Base-by-base conservation (phyloP, 2,113 vertebrate species). In the Vidua macroura region DNA sequence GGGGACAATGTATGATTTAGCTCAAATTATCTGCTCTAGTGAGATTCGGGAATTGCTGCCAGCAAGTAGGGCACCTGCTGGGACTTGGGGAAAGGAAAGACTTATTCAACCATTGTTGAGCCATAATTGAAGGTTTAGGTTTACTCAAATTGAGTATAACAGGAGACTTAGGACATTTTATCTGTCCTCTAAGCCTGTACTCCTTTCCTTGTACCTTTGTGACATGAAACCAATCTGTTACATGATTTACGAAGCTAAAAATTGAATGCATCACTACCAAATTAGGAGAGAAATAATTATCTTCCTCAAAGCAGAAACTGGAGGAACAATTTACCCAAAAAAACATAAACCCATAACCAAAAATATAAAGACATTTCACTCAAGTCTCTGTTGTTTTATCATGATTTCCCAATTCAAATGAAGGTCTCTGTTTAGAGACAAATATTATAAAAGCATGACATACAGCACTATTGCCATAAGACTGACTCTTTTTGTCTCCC, bases 51-150 rank as follows among this genome's bases (percentile, higher is more conserved):
- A 82, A 66, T 69, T 88, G 69, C 70, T 93, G 28, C 75, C 62
- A 84, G 83, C 52, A 78, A 75, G 66, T 9, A 62, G 53, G 80
- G 76, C 59, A 79, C 62, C 81, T 68, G 43, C 78, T 91, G 86
- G 66, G 89, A 73, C 59, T 52, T 56, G 27, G 5, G 58, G 52
- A 87, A 78, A 85, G 49, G 52, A 86, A 78, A 81, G 28, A 70
- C 49, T 87, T 66, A 83, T 37, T 83, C 49, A 72, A 10, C 86
- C 37, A 53, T 59, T 84, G 78, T 41, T 86, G 63, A 93, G 33
- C 63, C 49, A 51, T 83, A 96, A 95, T 48, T 85, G 66, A 92
- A 91, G 58, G 27, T 75, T 84, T 89, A 78, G 12, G 44, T 85
- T 92, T 66, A 60, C 55, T 69, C 0, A 0, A 56, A 66, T 52